phyloP scores from a whole-genome alignment of 1,140 invertebrate species.

The Diplogasteroides magnus region DNA sequence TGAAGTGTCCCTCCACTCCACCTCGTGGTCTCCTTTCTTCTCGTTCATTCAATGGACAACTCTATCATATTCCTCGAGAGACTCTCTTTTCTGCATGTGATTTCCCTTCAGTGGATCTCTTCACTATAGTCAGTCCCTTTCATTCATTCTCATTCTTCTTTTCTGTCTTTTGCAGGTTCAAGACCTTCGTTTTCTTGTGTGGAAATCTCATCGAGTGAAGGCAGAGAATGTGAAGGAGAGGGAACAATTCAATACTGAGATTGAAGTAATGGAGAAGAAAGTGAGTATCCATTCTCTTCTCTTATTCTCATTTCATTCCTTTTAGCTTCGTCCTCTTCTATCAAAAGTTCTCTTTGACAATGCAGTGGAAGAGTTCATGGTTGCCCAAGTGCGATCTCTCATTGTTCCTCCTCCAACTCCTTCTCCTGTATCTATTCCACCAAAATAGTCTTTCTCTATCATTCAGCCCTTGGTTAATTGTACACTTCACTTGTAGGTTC shows the following conservation, averaged over 20 bases:
- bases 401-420: neutral
- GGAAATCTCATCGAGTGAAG: constrained; percentile 10
- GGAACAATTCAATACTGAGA: neutral
- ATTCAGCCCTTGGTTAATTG: too few species aligned
- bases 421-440: too few species aligned
- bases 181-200: constrained; percentile 14
- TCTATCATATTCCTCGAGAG: constrained; percentile 10
- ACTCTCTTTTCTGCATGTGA: constrained; percentile 4
- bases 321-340: neutral
- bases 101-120: constrained; percentile 12
- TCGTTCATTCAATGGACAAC: neutral
- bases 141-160: neutral
- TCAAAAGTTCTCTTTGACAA: neutral
- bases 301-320: neutral
- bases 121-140: constrained; percentile 15
- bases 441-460: too few species aligned
- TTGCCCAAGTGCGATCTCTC: neutral
- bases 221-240: neutral
- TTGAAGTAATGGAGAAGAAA: neutral
- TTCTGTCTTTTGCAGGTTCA: neutral
- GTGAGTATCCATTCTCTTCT: neutral
- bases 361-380: neutral
- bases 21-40: neutral
- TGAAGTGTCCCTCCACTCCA: neutral
- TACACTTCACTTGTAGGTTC: too few species aligned